Evolutionary conservation across 2,888 invertebrate species (phyloP).

Genomic region (Agrilus biguttatus): DNA sequence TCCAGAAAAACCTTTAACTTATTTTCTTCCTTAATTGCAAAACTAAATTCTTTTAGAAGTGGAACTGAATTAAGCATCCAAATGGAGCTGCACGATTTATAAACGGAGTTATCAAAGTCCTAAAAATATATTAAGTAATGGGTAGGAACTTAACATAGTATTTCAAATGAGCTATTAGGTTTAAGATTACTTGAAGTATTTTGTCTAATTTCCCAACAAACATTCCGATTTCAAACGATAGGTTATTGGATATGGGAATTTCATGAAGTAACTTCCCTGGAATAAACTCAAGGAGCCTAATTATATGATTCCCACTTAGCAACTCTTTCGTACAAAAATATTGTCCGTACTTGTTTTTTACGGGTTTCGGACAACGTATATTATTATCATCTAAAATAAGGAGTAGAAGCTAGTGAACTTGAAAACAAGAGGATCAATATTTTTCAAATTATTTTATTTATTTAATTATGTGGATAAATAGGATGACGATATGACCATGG

Average conservation of each 20-base stretch:
- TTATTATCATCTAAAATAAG: constrained; percentile 37
- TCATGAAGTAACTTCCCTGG: constrained; percentile 56
- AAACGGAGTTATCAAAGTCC: constrained; percentile 59
- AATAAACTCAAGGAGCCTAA: constrained; percentile 61
- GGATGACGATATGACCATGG: no score
- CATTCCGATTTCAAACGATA: constrained; percentile 60
- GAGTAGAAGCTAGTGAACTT: constrained; percentile 2
- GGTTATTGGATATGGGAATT: constrained; percentile 41
- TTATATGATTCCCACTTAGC: constrained; percentile 42
- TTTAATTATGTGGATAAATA: no score
- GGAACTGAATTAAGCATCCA: constrained; percentile 67
- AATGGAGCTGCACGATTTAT: constrained; percentile 46
- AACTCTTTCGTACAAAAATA: constrained; percentile 42
- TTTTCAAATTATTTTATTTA: no score
- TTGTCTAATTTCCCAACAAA: constrained; percentile 55
- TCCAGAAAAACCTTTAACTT: constrained; percentile 45
- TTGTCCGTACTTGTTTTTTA: constrained; percentile 51
- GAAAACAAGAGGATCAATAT: no score
- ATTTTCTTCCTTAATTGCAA: constrained; percentile 48
- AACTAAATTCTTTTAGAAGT: constrained; percentile 52
- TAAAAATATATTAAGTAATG: constrained; percentile 21
- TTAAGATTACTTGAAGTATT: constrained; percentile 44
- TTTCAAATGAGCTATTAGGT: background rate
- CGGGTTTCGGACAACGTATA: constrained; percentile 54
- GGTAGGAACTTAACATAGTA: no score